Evolutionary conservation across 2,888 invertebrate species (phyloP), one percentile per base, ranked within the genome.

Genomic region (Thelaira solivaga): DNA sequence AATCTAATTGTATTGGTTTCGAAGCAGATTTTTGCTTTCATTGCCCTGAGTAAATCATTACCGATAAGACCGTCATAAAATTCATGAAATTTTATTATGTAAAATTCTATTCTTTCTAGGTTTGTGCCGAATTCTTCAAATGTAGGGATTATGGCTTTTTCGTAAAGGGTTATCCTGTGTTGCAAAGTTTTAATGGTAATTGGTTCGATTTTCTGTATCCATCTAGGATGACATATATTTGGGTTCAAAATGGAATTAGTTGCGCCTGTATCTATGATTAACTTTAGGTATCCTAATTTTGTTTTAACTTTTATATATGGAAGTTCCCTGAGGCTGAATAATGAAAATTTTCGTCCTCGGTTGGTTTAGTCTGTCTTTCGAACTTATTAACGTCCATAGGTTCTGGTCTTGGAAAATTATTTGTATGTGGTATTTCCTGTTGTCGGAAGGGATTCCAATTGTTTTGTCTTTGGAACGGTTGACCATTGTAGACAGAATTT

Each of bases 161-260:
- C 16, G 7, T 57, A 13, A 4, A 39, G 18, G 13, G 16, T 39
- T 24, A 57, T 26, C 10, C 13, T 22, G 13, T 57, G 57, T 36
- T 57, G 57, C 13, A 57, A 24, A n/a, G 57, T 39, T 39, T 57
- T 57, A 24, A 57, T 57, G 18, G 57, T n/a, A 8, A 41, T 39
- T 16, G 24, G 57, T 6, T 39, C 16, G 16, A 39, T 24, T 57
- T 57, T 39, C 10, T 26, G 36, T 39, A 57, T 57, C 39, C 57
- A 57, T 41, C 20, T 53, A 18, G 53, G 53, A 39, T 57, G 57
- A 22, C 57, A 57, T 39, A 57, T 57, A 26, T 24, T 39, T 41
- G 57, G 57, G 34, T 57, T 39, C n/a, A 57, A 24, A 39, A 57
- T 57, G 16, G 57, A 57, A 39, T 57, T 57, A 22, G 39, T 57